phyloP scores from a whole-genome alignment of 2,888 invertebrate genomes.

The Branchellion lobata region DNA sequence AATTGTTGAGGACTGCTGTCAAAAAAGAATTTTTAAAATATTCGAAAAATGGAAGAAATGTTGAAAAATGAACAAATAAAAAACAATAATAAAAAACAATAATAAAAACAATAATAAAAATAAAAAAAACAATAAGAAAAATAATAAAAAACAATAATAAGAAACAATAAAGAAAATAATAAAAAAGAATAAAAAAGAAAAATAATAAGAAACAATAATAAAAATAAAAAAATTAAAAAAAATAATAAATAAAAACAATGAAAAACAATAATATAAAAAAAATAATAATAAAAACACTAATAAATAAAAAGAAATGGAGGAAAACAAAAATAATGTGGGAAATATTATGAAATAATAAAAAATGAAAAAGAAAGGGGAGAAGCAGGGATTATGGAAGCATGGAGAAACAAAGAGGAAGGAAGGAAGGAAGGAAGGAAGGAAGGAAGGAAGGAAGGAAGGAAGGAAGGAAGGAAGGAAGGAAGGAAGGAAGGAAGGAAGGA shows the following conservation, averaged over 20 bases:
- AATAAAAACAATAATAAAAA: too few relatives aligned
- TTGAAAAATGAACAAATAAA: neutral
- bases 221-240: neutral
- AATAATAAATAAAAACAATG: neutral
- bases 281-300: neutral
- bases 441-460: neutral
- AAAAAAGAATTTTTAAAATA: neutral
- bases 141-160: neutral
- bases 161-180: neutral
- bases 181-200: neutral
- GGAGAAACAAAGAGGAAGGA: too few relatives aligned
- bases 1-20: too few relatives aligned
- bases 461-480: neutral
- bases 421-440: neutral
- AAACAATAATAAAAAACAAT: neutral
- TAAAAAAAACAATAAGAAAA: neutral
- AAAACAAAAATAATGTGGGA: neutral
- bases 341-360: neutral
- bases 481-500: neutral
- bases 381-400: too few relatives aligned
- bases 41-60: neutral
- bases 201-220: neutral
- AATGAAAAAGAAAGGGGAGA: too few relatives aligned
- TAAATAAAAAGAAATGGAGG: neutral
- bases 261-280: neutral